Percentiles rank a stretch among this genome's conserved stretches.
phyloP scores from a whole-genome alignment of 1,140 invertebrate genomes.

The Diachasma alloeum region DNA sequence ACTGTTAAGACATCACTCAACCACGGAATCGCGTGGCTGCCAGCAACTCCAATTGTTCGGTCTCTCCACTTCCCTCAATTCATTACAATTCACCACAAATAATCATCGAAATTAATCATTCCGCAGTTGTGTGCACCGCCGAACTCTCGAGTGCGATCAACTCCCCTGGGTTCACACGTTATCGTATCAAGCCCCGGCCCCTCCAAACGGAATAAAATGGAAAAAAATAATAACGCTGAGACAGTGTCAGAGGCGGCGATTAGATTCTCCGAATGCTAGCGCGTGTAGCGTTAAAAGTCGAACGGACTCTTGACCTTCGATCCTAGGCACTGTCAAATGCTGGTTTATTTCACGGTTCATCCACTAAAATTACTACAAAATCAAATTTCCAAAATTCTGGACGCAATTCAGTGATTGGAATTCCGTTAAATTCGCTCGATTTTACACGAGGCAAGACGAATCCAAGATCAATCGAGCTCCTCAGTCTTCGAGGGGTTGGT shows the following conservation, averaged over 20 bases:
- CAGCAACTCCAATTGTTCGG: not conserved
- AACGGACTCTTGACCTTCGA: slow-evolving; percentile 5
- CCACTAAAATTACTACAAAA: not conserved
- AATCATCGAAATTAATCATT: not conserved
- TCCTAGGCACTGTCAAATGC: not conserved
- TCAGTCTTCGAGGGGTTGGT: not conserved
- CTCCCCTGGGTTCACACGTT: not conserved
- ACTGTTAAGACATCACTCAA: slow-evolving; percentile 28
- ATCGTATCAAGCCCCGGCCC: not conserved
- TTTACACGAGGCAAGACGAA: too few species aligned
- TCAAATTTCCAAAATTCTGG: too few species aligned
- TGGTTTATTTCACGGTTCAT: not conserved
- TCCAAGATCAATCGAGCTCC: too few species aligned
- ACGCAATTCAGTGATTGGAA: too few species aligned
- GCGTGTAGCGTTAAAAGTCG: not conserved
- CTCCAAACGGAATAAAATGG: not conserved
- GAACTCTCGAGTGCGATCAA: not conserved
- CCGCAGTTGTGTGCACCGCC: slow-evolving; percentile 16
- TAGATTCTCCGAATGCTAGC: not conserved
- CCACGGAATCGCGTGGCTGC: slow-evolving; percentile 38
- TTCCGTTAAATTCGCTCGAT: not conserved
- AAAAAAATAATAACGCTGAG: not conserved
- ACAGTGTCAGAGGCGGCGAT: not conserved
- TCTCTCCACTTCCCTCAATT: too few species aligned
- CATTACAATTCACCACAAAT: not conserved